Evolutionary conservation across 1,140 invertebrate species (phyloP), one percentile per base, ranked within the genome.

Genomic region (Eupeodes corollae): DNA sequence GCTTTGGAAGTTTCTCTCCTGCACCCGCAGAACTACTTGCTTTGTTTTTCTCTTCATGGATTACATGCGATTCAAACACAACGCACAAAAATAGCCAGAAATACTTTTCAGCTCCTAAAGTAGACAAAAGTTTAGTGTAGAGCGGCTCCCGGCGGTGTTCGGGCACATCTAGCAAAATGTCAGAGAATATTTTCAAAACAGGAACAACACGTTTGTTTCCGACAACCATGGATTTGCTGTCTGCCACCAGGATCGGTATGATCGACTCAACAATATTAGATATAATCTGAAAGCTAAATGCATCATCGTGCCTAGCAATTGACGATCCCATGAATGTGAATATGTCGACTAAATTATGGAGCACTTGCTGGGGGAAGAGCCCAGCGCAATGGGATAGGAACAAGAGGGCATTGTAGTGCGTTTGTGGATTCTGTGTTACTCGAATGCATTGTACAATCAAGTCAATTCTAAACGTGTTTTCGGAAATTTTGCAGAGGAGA

Each of bases 261-360:
- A 97, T 79, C 0, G 84, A 90, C 56, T 93, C 86, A 21, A 96
- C 82, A 13, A 92, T 91, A 68, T 88, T 88, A 1, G 79, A 78
- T 41, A 96, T 93, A 8, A 96, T 86, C 68, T 94, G 87, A 60
- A 94, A 90, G 56, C 89, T 95, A 63, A 95, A 95, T 1, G 84
- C 81, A 63, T 96, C 91, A 63, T 98, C 92, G 54, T 92, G 90
- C 14, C 91, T 74, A 1, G 95, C 67, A 16, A 96, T 82, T 1
- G 87, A 90, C 5, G 84, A 86, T 11, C 92, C 92, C 77, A 98
- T 91, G 57, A 95, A 97, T 0, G 91, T 95, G 62, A 97, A 97
- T 52, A 98, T 88, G 21, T 88, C 83, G 80, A 96, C 93, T 1
- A 94, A 84, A 56, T 92, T 88, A 59, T 91, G 83, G 11, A 97